Evolutionary conservation across 2,888 invertebrate genomes (phyloP).

Genomic region (Pteria penguin): DNA sequence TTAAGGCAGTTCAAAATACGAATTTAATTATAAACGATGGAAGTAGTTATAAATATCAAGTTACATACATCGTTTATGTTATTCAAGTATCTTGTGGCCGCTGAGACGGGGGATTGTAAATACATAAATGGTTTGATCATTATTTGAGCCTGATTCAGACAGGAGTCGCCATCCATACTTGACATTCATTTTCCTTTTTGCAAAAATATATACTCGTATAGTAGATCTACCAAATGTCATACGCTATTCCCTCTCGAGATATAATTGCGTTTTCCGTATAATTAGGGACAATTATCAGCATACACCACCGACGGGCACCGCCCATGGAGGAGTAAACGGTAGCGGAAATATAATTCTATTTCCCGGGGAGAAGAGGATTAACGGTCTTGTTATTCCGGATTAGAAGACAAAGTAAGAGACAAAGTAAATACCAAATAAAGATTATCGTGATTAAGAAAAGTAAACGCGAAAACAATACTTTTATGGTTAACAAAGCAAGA

Average conservation of each 20-base stretch:
- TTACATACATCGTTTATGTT: not conserved
- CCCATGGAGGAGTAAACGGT: not conserved
- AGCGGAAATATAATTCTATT: not conserved
- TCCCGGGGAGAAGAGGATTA: not conserved
- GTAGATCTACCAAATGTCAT: not conserved
- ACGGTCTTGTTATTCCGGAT: not conserved
- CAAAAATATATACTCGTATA: not conserved
- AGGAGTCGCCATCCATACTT: slow-evolving; percentile 32
- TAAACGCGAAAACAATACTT: too few relatives aligned
- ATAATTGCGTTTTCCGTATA: not conserved
- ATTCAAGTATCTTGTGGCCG: not conserved
- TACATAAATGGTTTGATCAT: not conserved
- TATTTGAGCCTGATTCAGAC: slow-evolving; percentile 21
- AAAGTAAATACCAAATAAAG: not conserved
- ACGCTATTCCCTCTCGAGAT: not conserved
- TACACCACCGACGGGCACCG: not conserved
- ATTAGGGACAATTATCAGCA: not conserved
- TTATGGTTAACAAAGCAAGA: too few relatives aligned
- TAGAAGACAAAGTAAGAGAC: not conserved
- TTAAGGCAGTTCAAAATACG: not conserved
- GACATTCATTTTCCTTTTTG: slow-evolving; percentile 22
- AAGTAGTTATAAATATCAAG: not conserved
- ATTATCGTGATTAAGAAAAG: too few relatives aligned
- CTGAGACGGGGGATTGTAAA: not conserved
- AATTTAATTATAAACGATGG: not conserved